Base-by-base conservation (phyloP, 2,888 invertebrate species). In the Pristionchus arcanus region DNA sequence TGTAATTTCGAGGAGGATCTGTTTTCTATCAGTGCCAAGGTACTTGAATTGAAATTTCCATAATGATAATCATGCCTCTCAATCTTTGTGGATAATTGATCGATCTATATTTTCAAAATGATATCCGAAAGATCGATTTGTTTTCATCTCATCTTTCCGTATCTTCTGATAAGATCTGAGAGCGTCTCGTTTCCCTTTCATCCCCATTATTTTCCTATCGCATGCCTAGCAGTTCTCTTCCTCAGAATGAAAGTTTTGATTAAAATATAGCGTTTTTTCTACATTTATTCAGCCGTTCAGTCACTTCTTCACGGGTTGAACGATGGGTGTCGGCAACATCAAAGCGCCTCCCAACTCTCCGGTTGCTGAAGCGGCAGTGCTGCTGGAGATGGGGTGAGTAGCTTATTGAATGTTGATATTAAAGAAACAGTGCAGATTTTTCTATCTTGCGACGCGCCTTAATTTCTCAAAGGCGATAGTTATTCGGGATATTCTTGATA, bases 321-420 rank as follows among this genome's bases (percentile, higher is more conserved):
- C 68, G 25, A 74, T 74, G 74, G 74, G 37, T 34, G 19, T 21
- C 37, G 37, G 5, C 68, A 71, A 34, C 34, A 74, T 37, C 31
- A 37, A 37, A 16, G 37, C 74, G 2, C 37, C 68, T 71, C 68
- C 68, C 34, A 71, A 31, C 34, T 31, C 68, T 31, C 68, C 68
- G 11, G 25, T 37, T 11, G 28, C 37, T 0, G 81, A 81, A 7
- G 81, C 81, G 2, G 81, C 28, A 11, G 81, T 28, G 1, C 28
- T 81, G n/a, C 42, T 81, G 13, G 81, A 81, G 28, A 81, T 15
- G 3, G 49, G 81, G 81, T 81, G 49, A 81, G 81, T n/a, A n/a
- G n/a, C n/a, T n/a, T n/a, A n/a, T n/a, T n/a, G n/a, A n/a, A n/a
- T n/a, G n/a, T n/a, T n/a, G n/a, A n/a, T n/a, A n/a, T n/a, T n/a